Evolutionary conservation across 1,140 invertebrate genomes (phyloP).

Genomic region (Psilanteris sp.): DNA sequence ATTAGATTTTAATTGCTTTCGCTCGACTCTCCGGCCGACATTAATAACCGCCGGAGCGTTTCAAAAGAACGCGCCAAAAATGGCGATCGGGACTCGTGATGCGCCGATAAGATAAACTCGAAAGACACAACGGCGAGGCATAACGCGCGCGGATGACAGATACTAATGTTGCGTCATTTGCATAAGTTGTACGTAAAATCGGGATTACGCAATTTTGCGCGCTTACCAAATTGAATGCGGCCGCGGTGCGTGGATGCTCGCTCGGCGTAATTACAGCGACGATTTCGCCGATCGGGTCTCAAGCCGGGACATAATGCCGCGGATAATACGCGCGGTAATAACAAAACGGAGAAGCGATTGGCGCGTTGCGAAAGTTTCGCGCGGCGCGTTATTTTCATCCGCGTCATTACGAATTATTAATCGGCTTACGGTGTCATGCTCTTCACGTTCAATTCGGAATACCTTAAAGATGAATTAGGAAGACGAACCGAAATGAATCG

Average conservation of each 20-base stretch:
- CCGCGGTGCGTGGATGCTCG: no score
- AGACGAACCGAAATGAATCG: slow-evolving; percentile 34
- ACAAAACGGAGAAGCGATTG: slow-evolving; percentile 12
- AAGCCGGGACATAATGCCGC: not conserved
- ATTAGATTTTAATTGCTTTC: slow-evolving; percentile 11
- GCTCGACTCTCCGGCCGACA: not conserved
- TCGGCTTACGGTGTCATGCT: slow-evolving; percentile 53
- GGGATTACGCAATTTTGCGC: slow-evolving; percentile 2
- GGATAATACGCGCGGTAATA: not conserved
- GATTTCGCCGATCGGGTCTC: not conserved
- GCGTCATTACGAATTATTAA: slow-evolving; percentile 58
- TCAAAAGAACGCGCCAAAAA: slow-evolving; percentile 1
- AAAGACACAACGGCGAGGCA: no score
- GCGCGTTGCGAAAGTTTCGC: slow-evolving; percentile 26
- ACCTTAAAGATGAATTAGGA: slow-evolving; percentile 57
- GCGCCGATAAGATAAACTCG: slow-evolving; percentile 9
- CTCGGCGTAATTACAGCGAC: not conserved
- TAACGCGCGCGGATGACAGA: slow-evolving; percentile 17
- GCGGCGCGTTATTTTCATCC: slow-evolving; percentile 44
- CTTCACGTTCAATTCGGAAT: slow-evolving; percentile 55
- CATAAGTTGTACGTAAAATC: slow-evolving; percentile 7
- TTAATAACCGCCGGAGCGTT: not conserved
- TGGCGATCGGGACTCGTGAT: slow-evolving; percentile 11
- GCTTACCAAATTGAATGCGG: slow-evolving; percentile 3
- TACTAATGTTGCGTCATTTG: slow-evolving; percentile 21